phyloP scores from a whole-genome alignment of 2,797 vertebrate genomes.

The Serranus cabrilla region DNA sequence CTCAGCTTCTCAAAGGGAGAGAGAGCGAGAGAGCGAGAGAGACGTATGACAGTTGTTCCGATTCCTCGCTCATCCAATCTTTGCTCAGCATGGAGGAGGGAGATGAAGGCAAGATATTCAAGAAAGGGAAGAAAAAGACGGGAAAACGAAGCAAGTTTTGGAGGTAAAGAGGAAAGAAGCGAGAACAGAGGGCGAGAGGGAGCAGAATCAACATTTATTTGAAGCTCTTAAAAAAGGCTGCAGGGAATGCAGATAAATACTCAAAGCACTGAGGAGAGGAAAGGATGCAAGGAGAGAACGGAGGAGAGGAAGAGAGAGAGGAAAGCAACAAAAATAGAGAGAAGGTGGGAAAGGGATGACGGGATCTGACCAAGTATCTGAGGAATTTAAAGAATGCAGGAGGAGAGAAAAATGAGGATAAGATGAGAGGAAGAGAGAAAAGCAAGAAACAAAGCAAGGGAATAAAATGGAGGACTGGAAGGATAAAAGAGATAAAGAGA shows the following conservation, averaged over 20 bases:
- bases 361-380: background rate
- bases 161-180: background rate
- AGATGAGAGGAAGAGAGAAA: background rate
- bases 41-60: slow-evolving; percentile 37
- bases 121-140: slow-evolving; percentile 6
- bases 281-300: background rate
- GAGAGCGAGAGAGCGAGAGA: slow-evolving; percentile 11
- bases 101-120: slow-evolving; percentile 22
- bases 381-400: background rate
- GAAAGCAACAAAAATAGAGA: background rate
- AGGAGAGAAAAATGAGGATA: background rate
- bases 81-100: slow-evolving; percentile 30
- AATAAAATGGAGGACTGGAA: background rate
- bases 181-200: background rate
- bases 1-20: slow-evolving; percentile 32
- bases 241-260: background rate
- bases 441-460: background rate
- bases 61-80: slow-evolving; percentile 40
- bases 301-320: background rate
- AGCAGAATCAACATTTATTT: slow-evolving; percentile 24
- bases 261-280: slow-evolving; percentile 6
- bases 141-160: background rate
- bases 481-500: background rate
- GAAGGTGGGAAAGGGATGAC: background rate
- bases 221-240: background rate